These are phyloP conservation scores for Notarius lentiginosus DNA, from an alignment of 2,113 vertebrate species.

Conservation along the genomic window DNA sequence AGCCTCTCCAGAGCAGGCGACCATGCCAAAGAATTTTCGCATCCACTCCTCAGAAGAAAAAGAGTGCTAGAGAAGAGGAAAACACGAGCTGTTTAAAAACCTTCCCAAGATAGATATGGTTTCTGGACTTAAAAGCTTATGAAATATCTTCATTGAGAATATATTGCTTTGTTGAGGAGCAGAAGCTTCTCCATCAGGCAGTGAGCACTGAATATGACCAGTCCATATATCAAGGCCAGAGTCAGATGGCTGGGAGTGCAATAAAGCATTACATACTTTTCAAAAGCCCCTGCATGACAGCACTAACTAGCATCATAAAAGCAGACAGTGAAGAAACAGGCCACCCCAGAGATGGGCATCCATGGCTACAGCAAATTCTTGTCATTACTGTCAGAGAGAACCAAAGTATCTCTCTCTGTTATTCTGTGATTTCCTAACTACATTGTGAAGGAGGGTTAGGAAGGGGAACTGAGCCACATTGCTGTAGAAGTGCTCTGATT, in stretches of 20 bases:
- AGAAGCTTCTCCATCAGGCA: not conserved
- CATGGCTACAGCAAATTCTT: conserved; percentile 48
- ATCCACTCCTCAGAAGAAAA: conserved; percentile 18
- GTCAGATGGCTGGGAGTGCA: conserved; percentile 1
- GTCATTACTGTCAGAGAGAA: conserved; percentile 9
- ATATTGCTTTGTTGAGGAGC: conserved; percentile 46
- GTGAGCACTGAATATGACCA: conserved; percentile 5
- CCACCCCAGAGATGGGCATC: conserved; percentile 46
- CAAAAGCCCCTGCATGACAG: conserved; percentile 31
- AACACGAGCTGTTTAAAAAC: conserved; percentile 40
- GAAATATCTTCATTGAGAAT: conserved; percentile 50
- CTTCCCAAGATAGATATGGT: conserved; percentile 42
- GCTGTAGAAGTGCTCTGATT: conserved; percentile 29
- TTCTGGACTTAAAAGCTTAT: conserved; percentile 57
- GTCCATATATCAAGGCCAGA: conserved; percentile 33
- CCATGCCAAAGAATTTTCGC: conserved; percentile 11
- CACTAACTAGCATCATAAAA: conserved; percentile 29
- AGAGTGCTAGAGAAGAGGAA: conserved; percentile 20
- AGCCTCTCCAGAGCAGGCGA: conserved; percentile 21
- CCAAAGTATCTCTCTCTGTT: conserved; percentile 20
- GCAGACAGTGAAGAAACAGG: conserved; percentile 44
- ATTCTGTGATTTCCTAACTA: conserved; percentile 22
- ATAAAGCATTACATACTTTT: conserved; percentile 39
- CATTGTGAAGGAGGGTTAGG: not conserved
- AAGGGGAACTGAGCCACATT: not conserved